These are phyloP conservation scores for Volucella bombylans DNA, from an alignment of 2,888 invertebrate species.

Conservation along the genomic window DNA sequence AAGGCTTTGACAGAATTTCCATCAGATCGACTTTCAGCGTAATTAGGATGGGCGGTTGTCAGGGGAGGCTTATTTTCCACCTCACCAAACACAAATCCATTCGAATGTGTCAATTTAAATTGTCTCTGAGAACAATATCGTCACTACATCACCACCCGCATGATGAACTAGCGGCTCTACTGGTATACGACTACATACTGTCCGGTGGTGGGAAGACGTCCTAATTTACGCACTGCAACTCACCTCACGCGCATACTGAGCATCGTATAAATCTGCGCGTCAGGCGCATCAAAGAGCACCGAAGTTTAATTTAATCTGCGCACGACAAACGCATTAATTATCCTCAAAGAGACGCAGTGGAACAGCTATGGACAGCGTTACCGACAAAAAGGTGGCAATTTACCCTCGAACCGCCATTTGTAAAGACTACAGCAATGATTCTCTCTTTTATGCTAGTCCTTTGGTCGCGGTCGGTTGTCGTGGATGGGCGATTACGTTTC, in stretches of 20 bases:
- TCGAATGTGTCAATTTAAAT: constrained; percentile 57
- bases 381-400: constrained; percentile 73
- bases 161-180: constrained; percentile 22
- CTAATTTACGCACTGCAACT: constrained; percentile 69
- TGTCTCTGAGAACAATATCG: constrained; percentile 40
- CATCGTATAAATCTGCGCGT: constrained; percentile 63
- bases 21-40: constrained; percentile 42
- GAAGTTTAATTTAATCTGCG: constrained; percentile 70
- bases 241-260: constrained; percentile 63
- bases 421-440: constrained; percentile 43
- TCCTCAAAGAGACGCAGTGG: constrained; percentile 60
- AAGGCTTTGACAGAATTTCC: constrained; percentile 46
- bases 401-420: constrained; percentile 19
- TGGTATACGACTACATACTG: constrained; percentile 23
- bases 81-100: constrained; percentile 19
- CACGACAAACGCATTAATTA: constrained; percentile 74
- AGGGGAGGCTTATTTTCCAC: constrained; percentile 39
- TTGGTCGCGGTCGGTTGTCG: constrained; percentile 16
- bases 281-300: constrained; percentile 61
- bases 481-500: constrained; percentile 72
- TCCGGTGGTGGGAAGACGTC: constrained; percentile 26
- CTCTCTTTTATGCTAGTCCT: constrained; percentile 34
- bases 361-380: constrained; percentile 53
- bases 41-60: constrained; percentile 57
- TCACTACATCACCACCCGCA: constrained; percentile 30